Percentiles rank a stretch among this genome's conserved stretches.
Evolutionary conservation across 2,797 vertebrate genomes (phyloP).

Genomic region (Melanotaenia trifasciata): DNA sequence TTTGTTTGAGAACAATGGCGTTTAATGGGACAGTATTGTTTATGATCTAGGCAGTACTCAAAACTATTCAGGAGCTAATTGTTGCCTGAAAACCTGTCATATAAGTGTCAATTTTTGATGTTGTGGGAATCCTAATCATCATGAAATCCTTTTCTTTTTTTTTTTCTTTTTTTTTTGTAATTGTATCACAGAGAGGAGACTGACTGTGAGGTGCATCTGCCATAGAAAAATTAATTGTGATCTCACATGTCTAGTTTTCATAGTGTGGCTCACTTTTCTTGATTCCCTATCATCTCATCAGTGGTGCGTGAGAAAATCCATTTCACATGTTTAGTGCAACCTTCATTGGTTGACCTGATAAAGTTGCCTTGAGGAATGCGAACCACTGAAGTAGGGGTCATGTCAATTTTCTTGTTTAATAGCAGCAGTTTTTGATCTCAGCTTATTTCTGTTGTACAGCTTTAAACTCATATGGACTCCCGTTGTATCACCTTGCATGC

Average conservation of each 20-base stretch:
- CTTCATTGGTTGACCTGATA: slow-evolving; percentile 43
- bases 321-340: slow-evolving; percentile 56
- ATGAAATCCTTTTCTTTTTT: slow-evolving; percentile 49
- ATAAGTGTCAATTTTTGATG: slow-evolving; percentile 18
- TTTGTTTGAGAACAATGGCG: neutral
- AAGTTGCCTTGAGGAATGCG: slow-evolving; percentile 37
- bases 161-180: neutral
- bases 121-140: slow-evolving; percentile 42
- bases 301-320: slow-evolving; percentile 47
- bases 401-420: slow-evolving; percentile 34
- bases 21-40: slow-evolving; percentile 1
- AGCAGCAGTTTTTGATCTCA: neutral
- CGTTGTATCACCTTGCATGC: neutral
- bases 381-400: slow-evolving; percentile 37
- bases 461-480: neutral
- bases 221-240: slow-evolving; percentile 62
- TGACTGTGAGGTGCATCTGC: slow-evolving; percentile 43
- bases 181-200: slow-evolving; percentile 36
- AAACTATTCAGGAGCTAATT: slow-evolving; percentile 19
- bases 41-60: neutral
- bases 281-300: slow-evolving; percentile 63
- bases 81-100: slow-evolving; percentile 29
- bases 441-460: slow-evolving; percentile 32
- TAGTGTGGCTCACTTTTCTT: slow-evolving; percentile 48
- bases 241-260: slow-evolving; percentile 51